Evolutionary conservation across 2,113 vertebrate species (phyloP), one percentile per base, ranked within the genome.

Genomic region (Forbesichthys papilliferus): DNA sequence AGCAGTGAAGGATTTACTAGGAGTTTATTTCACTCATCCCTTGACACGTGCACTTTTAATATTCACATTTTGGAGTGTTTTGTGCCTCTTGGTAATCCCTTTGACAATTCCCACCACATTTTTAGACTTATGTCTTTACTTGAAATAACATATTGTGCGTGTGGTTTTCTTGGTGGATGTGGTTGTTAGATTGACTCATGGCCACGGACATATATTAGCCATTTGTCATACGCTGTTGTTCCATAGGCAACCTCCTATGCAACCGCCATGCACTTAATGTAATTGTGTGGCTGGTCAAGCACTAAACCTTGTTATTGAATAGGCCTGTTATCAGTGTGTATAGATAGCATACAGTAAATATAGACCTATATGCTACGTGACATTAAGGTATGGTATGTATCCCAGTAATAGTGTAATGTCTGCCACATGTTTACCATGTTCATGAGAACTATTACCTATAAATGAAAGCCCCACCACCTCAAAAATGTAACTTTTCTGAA

Each of bases 1-100:
- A 84, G 80, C 83, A 75, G 62, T 69, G 49, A 68, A 85, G 81
- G 77, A 84, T 88, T 88, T 84, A 88, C 66, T 68, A 81, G 77
- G 71, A 82, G 81, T 89, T 88, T 86, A 84, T 73, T 75, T 79
- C 71, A 58, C 61, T 59, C 71, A 52, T 83, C 81, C 77, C 81
- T 78, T 3, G 18, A 73, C 61, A 77, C 65, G 27, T 58, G 48
- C 77, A 69, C 75, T 81, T 85, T 76, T 86, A 82, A 86, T 78
- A 85, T 85, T 82, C 74, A 60, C 71, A 61, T 68, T 65, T 80
- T 73, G 64, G 56, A 69, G 66, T 56, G 3, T 69, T 84, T 79
- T 65, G 59, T 74, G 81, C 77, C 73, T 69, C 64, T 60, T 62
- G 68, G 53, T 36, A 3, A 66, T 60, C 36, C 68, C 73, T 73